phyloP scores from a whole-genome alignment of 2,888 invertebrate species.

The Sarcophaga variegata region DNA sequence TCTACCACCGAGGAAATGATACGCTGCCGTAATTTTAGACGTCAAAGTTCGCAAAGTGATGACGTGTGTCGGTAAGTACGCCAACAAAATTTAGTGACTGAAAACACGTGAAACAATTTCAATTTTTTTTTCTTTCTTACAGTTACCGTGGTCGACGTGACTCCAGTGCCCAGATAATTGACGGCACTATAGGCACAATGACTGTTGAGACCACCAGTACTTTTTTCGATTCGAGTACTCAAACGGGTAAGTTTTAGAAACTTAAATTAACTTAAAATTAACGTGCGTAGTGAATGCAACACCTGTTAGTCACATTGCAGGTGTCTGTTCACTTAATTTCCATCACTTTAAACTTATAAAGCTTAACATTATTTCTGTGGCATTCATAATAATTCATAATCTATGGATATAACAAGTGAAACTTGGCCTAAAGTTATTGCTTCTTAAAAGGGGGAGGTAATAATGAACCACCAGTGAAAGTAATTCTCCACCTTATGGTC shows the following conservation, averaged over 20 bases:
- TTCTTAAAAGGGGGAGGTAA: too few species aligned
- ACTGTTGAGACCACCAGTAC: conserved; percentile 96
- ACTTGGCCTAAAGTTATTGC: too few species aligned
- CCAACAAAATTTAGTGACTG: neutral
- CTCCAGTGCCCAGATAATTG: conserved; percentile 94
- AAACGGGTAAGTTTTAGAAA: conserved; percentile 88
- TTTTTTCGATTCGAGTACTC: conserved; percentile 95
- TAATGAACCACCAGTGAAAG: too few species aligned
- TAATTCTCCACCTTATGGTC: too few species aligned
- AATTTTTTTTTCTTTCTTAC: neutral
- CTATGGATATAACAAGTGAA: too few species aligned
- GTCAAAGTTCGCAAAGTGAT: conserved; percentile 94
- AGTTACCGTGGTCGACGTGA: conserved; percentile 84
- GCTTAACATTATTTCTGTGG: neutral
- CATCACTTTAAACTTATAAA: neutral
- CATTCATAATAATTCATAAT: too few species aligned
- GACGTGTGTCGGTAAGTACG: conserved; percentile 85
- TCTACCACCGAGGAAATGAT: conserved; percentile 97
- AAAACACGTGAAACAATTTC: too few species aligned
- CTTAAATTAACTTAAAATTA: neutral
- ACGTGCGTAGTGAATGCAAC: too few species aligned
- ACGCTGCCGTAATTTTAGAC: conserved; percentile 93
- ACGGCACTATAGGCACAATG: conserved; percentile 95
- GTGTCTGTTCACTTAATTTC: neutral
- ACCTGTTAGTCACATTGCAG: too few species aligned